Percentiles rank a stretch among this genome's conserved stretches.
Conservation (phyloP, 2,113 vertebrate genomes). For the Neolamprologus modestus region DNA sequence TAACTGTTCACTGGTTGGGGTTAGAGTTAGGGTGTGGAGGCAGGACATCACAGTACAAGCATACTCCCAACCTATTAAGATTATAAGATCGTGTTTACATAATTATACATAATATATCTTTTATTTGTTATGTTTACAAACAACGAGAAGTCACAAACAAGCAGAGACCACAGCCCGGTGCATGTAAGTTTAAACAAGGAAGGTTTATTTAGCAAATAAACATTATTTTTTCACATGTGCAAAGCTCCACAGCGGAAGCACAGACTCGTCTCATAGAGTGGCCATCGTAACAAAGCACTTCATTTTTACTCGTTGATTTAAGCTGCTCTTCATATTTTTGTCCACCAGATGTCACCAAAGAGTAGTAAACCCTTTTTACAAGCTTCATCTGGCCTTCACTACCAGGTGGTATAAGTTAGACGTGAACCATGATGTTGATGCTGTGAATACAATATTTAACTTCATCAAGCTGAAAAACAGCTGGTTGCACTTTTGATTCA, state of each 20-base stretch:
- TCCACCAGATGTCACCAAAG: not conserved
- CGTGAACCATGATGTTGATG: not conserved
- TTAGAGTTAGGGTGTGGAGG: rapidly evolving
- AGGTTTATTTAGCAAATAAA: not conserved
- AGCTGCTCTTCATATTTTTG: not conserved
- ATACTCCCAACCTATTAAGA: rapidly evolving
- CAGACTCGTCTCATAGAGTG: not conserved
- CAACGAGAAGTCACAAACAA: rapidly evolving
- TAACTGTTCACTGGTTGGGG: not conserved
- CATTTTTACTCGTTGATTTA: rapidly evolving
- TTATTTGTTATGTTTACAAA: not conserved
- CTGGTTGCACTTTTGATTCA: not conserved
- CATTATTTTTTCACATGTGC: not conserved
- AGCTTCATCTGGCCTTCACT: not conserved
- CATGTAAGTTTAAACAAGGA: not conserved
- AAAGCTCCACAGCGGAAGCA: rapidly evolving
- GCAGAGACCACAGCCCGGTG: rapidly evolving
- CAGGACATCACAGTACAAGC: not conserved
- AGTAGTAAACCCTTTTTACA: rapidly evolving
- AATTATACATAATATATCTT: not conserved
- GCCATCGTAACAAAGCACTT: not conserved
- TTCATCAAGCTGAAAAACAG: rapidly evolving
- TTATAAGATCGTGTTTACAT: not conserved
- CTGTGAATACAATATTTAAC: not conserved
- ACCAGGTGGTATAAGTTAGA: rapidly evolving